Base-by-base conservation (phyloP, 2,113 vertebrate species). In the Prionailurus bengalensis region DNA sequence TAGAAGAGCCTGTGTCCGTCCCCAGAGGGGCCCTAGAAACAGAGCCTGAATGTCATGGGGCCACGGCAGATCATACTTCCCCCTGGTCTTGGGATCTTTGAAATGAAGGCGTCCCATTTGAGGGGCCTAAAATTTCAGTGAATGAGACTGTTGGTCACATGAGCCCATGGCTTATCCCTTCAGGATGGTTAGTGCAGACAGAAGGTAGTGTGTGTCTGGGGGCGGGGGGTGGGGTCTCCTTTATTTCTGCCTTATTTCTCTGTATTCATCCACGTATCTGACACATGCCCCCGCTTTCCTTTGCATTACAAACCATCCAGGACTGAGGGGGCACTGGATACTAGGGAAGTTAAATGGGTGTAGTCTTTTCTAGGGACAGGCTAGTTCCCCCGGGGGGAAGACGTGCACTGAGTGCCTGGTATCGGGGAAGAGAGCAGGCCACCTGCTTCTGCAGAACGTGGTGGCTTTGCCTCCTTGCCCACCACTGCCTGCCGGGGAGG, bases 161-260 rank as follows among this genome's bases (percentile, higher is more conserved):
- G 33, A 51, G 55, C 55, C 14, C n/a, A 0, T 15, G 21, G 31
- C 21, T 48, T 70, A 1, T 55, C 66, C 12, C 0, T 0, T 29
- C 29, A 19, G n/a, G 36, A 7, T 16, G n/a, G 3, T 70, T 19
- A 7, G 31, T 39, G 23, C 66, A 86, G 61, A 10, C 25, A 58
- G 42, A 48, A 53, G 61, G 55, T 45, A 45, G 23, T 4, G 74
- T 78, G 74, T 78, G 42, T 45, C 45, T 31, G 27, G 9, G 71
- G 31, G 3, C n/a, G 29, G 10, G 15, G 9, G 2, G 8, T 45
- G 16, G 42, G 15, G 7, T 48, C 23, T 63, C 66, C 7, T 36
- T 36, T 11, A 0, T 9, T 10, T 21, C 68, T 33, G 48, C 27
- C 55, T 19, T 1, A 1, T 53, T 48, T 58, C 55, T 53, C 74